Conservation (phyloP, 2,797 vertebrate species). For the Gymnothorax reevesii region DNA sequence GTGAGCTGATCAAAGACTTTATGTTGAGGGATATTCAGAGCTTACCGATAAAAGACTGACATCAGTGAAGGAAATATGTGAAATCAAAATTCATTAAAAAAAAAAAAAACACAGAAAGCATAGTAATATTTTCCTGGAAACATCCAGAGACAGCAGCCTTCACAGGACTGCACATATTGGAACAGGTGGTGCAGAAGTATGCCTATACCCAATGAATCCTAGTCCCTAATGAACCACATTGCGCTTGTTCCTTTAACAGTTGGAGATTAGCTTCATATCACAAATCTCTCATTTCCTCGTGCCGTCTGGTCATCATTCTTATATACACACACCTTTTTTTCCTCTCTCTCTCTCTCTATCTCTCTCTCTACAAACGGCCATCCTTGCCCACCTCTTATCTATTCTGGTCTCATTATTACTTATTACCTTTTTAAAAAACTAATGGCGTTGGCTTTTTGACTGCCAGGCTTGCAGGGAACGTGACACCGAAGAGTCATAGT, state of each 20-base stretch:
- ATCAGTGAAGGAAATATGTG: constrained; percentile 53
- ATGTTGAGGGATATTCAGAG: constrained; percentile 57
- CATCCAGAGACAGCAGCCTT: constrained; percentile 17
- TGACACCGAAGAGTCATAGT: constrained; percentile 8
- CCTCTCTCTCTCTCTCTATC: background rate
- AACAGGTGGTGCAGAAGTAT: constrained; percentile 4
- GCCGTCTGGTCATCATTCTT: constrained; percentile 70
- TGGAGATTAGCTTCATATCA: constrained; percentile 56
- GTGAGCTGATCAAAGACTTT: constrained; percentile 75
- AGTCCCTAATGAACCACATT: constrained; percentile 43
- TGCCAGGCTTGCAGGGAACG: constrained; percentile 20
- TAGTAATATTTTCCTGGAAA: background rate
- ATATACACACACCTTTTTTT: constrained; percentile 27
- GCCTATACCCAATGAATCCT: background rate
- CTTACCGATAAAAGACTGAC: constrained; percentile 48
- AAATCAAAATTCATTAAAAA: constrained; percentile 27
- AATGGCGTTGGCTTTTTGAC: constrained; percentile 61
- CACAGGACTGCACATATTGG: background rate
- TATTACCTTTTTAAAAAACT: constrained; percentile 63
- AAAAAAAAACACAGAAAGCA: background rate
- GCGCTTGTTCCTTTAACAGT: constrained; percentile 39
- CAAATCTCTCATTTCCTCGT: constrained; percentile 29
- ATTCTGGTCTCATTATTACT: constrained; percentile 72
- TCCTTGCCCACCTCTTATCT: constrained; percentile 57
- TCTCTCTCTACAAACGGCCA: background rate